Percentiles rank a stretch among this genome's conserved stretches.
Evolutionary conservation across 2,888 invertebrate species (phyloP).

Genomic region (Hololepta plana): DNA sequence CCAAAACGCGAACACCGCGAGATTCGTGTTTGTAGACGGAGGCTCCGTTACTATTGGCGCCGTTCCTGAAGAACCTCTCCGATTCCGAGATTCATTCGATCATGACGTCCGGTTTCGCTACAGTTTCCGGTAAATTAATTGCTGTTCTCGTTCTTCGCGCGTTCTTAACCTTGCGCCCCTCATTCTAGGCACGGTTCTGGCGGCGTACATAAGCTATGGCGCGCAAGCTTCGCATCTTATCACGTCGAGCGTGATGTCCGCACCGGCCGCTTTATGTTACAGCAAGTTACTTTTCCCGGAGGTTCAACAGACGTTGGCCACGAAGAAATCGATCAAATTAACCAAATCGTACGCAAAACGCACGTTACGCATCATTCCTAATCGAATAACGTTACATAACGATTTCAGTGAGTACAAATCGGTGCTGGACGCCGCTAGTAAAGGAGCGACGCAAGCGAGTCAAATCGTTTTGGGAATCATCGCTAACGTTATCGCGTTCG

Average conservation of each 20-base stretch:
- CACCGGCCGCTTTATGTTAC: conserved; percentile 80
- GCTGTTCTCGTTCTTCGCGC: not conserved
- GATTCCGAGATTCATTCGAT: conserved; percentile 84
- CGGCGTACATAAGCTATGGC: conserved; percentile 82
- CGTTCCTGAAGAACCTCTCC: conserved; percentile 71
- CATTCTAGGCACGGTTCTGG: conserved; percentile 64
- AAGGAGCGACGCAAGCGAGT: conserved; percentile 71
- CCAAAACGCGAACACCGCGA: not conserved
- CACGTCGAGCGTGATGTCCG: conserved; percentile 91
- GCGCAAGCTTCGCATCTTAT: conserved; percentile 76
- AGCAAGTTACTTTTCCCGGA: conserved; percentile 88
- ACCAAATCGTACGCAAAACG: conserved; percentile 40
- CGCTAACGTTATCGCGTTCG: conserved; percentile 83
- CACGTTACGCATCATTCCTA: conserved; percentile 1
- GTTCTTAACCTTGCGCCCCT: conserved; percentile 4
- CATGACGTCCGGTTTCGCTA: conserved; percentile 89
- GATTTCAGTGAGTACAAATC: conserved; percentile 59
- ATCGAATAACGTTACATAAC: not conserved
- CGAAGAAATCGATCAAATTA: conserved; percentile 55
- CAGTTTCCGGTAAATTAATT: conserved; percentile 61
- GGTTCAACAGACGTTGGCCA: conserved; percentile 60
- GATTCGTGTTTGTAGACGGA: conserved; percentile 48
- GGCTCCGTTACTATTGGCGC: conserved; percentile 73
- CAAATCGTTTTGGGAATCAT: conserved; percentile 70
- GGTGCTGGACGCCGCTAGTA: conserved; percentile 76